Percentiles rank a stretch among this genome's conserved stretches.
These are phyloP conservation scores for Austrofundulus limnaeus DNA, from an alignment of 2,113 vertebrate species.

Conservation along the genomic window DNA sequence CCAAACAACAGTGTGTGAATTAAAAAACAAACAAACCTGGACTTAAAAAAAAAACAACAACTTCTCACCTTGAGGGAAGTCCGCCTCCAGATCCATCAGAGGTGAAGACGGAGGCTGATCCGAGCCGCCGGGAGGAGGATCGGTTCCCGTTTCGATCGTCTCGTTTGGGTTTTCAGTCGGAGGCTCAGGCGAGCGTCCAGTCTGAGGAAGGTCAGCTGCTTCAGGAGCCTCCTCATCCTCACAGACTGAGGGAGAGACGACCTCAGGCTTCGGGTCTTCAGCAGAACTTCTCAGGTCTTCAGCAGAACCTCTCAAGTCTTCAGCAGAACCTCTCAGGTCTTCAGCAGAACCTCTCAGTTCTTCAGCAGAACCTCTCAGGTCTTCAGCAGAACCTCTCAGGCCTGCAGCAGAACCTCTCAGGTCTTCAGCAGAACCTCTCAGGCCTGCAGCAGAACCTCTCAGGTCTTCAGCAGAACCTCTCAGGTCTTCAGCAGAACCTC, in stretches of 20 bases:
- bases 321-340: conserved; percentile 84
- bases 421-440: conserved; percentile 84
- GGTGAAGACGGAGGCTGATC: conserved; percentile 72
- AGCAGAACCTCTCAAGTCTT: conserved; percentile 72
- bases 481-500: conserved; percentile 87
- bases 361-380: conserved; percentile 85
- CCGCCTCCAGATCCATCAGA: conserved; percentile 87
- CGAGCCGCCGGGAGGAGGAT: conserved; percentile 56
- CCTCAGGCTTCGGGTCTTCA: conserved; percentile 83
- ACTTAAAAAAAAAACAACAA: no score
- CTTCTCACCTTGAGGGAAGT: conserved; percentile 86
- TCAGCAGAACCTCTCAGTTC: conserved; percentile 85
- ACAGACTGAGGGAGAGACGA: conserved; percentile 80
- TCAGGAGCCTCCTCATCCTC: conserved; percentile 73
- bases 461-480: conserved; percentile 83
- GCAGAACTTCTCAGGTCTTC: conserved; percentile 86
- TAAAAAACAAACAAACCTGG: background rate
- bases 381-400: conserved; percentile 84
- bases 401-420: conserved; percentile 86
- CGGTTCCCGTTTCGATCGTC: conserved; percentile 53
- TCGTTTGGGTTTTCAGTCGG: conserved; percentile 67
- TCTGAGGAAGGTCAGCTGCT: background rate
- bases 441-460: conserved; percentile 86
- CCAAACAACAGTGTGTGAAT: no score
- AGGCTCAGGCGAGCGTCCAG: conserved; percentile 55